These are phyloP conservation scores for Esperia sulphurella DNA, from an alignment of 2,888 invertebrate species.

Conservation along the genomic window DNA sequence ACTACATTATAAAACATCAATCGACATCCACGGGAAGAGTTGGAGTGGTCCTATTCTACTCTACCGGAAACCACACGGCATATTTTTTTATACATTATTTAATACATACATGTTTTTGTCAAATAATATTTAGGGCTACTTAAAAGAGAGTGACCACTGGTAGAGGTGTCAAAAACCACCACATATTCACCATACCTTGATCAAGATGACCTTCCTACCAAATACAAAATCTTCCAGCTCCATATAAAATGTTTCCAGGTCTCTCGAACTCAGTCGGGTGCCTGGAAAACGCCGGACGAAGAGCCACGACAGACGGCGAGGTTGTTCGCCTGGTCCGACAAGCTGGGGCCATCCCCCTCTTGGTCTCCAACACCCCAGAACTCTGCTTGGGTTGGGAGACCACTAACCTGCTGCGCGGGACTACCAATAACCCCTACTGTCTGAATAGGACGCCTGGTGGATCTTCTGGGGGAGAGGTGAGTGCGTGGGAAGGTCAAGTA, in stretches of 20 bases:
- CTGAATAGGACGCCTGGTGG: conserved; percentile 87
- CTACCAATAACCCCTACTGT: conserved; percentile 91
- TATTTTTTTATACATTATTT: too few relatives aligned
- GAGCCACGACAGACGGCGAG: conserved; percentile 83
- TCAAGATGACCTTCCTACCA: too few relatives aligned
- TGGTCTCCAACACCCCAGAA: conserved; percentile 92
- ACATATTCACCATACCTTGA: too few relatives aligned
- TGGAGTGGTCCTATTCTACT: too few relatives aligned
- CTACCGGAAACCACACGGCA: too few relatives aligned
- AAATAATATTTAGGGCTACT: too few relatives aligned
- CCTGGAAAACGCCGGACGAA: conserved; percentile 56
- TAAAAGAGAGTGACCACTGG: too few relatives aligned
- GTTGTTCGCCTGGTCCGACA: conserved; percentile 80
- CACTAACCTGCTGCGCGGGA: conserved; percentile 86
- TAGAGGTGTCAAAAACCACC: too few relatives aligned
- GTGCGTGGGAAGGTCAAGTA: conserved; percentile 11
- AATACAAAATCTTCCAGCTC: too few relatives aligned
- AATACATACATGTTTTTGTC: too few relatives aligned
- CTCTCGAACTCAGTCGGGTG: conserved; percentile 85
- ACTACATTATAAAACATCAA: too few relatives aligned
- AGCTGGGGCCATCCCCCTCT: conserved; percentile 90
- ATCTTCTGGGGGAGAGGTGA: conserved; percentile 93
- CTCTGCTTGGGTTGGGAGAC: conserved; percentile 94
- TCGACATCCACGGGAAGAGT: too few relatives aligned
- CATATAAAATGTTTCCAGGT: conserved; percentile 54